Evolutionary conservation across 2,113 vertebrate species (phyloP).

Genomic region (Microcebus tavaratra): DNA sequence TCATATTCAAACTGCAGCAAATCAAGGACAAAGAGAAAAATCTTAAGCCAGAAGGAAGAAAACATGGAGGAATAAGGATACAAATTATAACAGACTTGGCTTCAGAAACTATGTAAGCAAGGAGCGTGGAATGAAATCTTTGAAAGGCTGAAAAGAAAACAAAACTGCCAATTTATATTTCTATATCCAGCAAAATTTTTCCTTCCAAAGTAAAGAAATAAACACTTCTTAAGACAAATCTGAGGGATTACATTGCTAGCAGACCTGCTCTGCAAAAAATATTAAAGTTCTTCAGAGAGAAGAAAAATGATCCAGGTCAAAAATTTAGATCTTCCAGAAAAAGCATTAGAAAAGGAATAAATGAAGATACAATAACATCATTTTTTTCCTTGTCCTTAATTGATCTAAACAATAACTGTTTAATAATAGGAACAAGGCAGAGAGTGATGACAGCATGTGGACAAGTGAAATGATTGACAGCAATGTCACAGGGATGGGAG

Average conservation of each 20-base stretch:
- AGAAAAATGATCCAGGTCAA: not conserved
- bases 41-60: not conserved
- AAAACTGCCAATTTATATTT: not conserved
- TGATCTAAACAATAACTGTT: not conserved
- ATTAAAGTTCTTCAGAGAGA: not conserved
- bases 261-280: not conserved
- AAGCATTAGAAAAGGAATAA: not conserved
- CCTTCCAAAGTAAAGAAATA: not conserved
- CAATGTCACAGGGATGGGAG: not conserved
- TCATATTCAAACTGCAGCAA: not conserved
- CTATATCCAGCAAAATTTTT: not conserved
- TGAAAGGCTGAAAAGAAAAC: not conserved
- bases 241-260: not conserved
- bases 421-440: not conserved
- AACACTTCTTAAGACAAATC: not conserved
- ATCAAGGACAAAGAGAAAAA: not conserved
- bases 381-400: not conserved
- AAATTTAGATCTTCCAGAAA: not conserved
- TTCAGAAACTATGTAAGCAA: not conserved
- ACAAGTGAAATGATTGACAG: not conserved
- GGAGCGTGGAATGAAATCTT: not conserved
- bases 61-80: not conserved
- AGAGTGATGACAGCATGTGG: not conserved
- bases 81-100: not conserved
- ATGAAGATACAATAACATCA: not conserved